These are phyloP conservation scores for Caerostris darwini DNA, from an alignment of 1,140 invertebrate genomes.

Conservation along the genomic window DNA sequence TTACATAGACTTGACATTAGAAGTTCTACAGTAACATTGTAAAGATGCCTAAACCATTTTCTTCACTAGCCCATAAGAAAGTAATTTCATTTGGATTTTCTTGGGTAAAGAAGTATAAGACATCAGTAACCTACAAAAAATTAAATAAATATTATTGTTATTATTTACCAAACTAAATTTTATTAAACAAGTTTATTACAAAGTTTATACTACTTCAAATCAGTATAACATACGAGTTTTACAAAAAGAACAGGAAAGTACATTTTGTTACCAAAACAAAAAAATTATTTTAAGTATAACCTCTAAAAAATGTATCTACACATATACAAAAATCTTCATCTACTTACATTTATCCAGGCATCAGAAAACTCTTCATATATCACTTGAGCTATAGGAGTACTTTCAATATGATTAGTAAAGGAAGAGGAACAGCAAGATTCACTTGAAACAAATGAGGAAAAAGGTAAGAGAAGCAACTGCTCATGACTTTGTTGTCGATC, in stretches of 20 bases:
- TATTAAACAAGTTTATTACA: too few species aligned
- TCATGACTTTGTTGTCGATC: conserved; percentile 92
- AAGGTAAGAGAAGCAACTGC: conserved; percentile 84
- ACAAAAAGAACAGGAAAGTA: too few species aligned
- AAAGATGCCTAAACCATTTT: conserved; percentile 95
- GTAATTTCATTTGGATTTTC: conserved; percentile 84
- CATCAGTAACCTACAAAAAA: conserved; percentile 88
- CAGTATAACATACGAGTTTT: too few species aligned
- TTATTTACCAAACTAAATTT: too few species aligned
- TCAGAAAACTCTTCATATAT: conserved; percentile 87
- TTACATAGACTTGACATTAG: conserved; percentile 58
- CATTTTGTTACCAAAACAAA: too few species aligned
- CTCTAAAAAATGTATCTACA: too few species aligned
- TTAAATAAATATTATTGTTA: neutral
- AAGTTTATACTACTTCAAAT: too few species aligned
- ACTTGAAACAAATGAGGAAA: conserved; percentile 79
- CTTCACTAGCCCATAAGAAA: conserved; percentile 96
- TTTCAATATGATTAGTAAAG: conserved; percentile 75
- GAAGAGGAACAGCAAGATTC: conserved; percentile 12
- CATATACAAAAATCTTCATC: neutral
- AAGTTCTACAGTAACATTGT: conserved; percentile 86
- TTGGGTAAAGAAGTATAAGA: conserved; percentile 90
- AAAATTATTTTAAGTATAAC: too few species aligned
- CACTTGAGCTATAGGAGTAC: conserved; percentile 84
- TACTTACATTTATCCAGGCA: conserved; percentile 91